These are phyloP conservation scores for Machimus rusticus DNA, from an alignment of 2,888 invertebrate species.

Conservation along the genomic window DNA sequence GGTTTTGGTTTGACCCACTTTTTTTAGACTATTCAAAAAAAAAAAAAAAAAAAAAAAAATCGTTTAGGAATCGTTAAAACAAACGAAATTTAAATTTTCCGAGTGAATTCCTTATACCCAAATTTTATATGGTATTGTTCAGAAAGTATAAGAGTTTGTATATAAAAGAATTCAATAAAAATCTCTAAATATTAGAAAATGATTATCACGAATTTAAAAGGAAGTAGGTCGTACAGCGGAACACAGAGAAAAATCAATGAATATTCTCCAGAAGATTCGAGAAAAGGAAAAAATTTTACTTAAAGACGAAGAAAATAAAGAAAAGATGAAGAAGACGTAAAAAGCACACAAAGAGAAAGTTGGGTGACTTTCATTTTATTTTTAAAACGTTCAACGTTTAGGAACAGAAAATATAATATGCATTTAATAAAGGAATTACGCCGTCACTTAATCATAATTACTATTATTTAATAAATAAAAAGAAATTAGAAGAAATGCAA, in stretches of 20 bases:
- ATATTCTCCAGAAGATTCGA: background rate
- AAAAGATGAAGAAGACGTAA: background rate
- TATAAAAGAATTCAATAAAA: too few species aligned
- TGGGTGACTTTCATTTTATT: conserved; percentile 34
- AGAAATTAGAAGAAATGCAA: too few species aligned
- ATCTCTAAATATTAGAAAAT: too few species aligned
- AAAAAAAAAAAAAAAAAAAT: too few species aligned
- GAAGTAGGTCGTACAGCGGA: background rate
- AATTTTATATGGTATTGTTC: too few species aligned
- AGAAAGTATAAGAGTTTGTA: too few species aligned
- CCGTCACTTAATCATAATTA: background rate
- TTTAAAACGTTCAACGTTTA: background rate
- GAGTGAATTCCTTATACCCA: too few species aligned
- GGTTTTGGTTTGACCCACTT: too few species aligned
- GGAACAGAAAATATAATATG: background rate
- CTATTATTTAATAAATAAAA: too few species aligned
- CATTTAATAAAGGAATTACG: background rate
- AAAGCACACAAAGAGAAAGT: conserved; percentile 23
- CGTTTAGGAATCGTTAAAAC: too few species aligned
- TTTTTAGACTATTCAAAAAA: too few species aligned
- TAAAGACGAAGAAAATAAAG: background rate
- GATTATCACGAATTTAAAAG: background rate
- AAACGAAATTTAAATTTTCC: too few species aligned
- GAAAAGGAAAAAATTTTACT: background rate
- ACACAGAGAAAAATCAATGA: background rate